These are phyloP conservation scores for Heloderma charlesbogerti DNA, from an alignment of 2,113 vertebrate species.

Conservation along the genomic window DNA sequence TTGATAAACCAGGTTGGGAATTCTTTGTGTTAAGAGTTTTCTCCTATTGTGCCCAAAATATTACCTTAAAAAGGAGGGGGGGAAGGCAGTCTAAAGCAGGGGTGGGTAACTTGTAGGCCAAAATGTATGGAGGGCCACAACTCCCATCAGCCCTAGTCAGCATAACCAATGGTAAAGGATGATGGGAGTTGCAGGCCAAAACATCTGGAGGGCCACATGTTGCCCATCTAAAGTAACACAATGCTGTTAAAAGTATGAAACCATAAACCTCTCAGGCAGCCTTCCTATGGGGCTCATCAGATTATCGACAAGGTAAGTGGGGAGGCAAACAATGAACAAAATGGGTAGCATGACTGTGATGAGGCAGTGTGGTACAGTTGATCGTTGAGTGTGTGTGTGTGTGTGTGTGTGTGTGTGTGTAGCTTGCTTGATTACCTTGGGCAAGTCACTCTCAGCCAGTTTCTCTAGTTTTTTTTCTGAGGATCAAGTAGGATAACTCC, in stretches of 20 bases:
- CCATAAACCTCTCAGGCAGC: background rate
- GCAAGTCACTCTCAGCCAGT: background rate
- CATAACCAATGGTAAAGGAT: too few relatives aligned
- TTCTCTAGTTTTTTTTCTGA: background rate
- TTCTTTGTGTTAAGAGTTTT: background rate
- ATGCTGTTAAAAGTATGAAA: background rate
- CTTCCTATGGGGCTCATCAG: slow-evolving; percentile 32
- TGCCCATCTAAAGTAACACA: background rate
- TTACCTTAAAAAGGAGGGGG: background rate
- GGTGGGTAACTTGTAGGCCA: too few relatives aligned
- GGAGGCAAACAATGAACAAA: too few relatives aligned
- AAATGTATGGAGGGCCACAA: too few relatives aligned
- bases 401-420: too few relatives aligned
- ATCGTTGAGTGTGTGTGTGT: background rate
- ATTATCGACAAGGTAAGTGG: slow-evolving; percentile 34
- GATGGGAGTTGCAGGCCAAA: too few relatives aligned
- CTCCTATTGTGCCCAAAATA: background rate
- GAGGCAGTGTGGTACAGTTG: background rate
- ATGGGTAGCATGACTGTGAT: background rate
- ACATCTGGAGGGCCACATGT: too few relatives aligned
- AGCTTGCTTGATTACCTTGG: too few relatives aligned
- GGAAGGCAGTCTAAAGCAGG: too few relatives aligned
- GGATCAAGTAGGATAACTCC: background rate
- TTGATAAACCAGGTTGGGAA: accelerated
- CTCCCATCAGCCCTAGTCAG: too few relatives aligned